A percentile compares a stretch with the other conserved stretches of the same genome.
These are phyloP conservation scores for Pangasianodon gigas DNA, from an alignment of 2,113 vertebrate species.

Conservation along the genomic window DNA sequence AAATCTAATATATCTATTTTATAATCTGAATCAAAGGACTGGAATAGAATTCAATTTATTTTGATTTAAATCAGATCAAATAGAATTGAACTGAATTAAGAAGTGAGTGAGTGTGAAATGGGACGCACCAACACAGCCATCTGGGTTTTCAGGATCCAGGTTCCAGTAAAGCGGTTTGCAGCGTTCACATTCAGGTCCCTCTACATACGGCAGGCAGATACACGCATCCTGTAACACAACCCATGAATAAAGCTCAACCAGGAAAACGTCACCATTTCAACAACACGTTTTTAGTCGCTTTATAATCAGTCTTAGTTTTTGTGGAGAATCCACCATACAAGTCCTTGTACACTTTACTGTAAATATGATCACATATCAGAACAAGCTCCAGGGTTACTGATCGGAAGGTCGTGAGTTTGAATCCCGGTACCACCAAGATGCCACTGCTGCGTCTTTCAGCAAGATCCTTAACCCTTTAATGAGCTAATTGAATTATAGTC, in stretches of 20 bases:
- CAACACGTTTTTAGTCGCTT: not conserved
- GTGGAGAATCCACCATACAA: not conserved
- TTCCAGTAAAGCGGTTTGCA: conserved; percentile 93
- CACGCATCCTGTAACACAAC: conserved; percentile 77
- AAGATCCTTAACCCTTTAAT: not conserved
- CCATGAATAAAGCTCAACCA: not conserved
- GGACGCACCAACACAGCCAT: conserved; percentile 82
- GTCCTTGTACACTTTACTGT: not conserved
- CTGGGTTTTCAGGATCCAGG: conserved; percentile 75
- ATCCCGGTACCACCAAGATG: no score
- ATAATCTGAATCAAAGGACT: not conserved
- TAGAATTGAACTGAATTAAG: not conserved
- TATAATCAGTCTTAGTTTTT: not conserved
- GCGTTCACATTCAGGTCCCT: conserved; percentile 78
- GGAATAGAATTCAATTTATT: not conserved
- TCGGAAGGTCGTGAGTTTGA: no score
- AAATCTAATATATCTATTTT: no score
- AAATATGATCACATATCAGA: no score
- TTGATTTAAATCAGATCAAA: not conserved
- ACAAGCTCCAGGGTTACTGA: no score
- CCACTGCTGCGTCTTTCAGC: no score
- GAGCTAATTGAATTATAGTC: not conserved
- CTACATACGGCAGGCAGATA: conserved; percentile 77
- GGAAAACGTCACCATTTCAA: not conserved
- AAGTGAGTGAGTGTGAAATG: not conserved